Evolutionary conservation across 1,140 invertebrate genomes (phyloP), one percentile per base, ranked within the genome.

Genomic region (Drosophila mayri): DNA sequence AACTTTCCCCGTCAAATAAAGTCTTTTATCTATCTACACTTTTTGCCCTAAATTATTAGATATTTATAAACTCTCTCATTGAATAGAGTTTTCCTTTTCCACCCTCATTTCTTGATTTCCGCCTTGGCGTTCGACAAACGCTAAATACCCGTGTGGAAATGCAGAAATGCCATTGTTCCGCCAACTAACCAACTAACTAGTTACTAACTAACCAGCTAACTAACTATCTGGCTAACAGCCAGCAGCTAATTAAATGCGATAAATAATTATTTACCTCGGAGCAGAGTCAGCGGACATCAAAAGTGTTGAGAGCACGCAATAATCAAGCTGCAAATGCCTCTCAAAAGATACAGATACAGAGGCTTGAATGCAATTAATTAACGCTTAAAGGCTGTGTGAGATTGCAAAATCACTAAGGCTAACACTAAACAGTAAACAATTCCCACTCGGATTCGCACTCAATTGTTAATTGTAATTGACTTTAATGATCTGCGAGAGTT

Each of bases 251-350:
- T 76, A 60, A 76, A 59, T 55, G 75, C 64, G 47, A 71, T 65
- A 62, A 67, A 82, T 78, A 74, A 74, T 68, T 77, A 76, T 77
- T 81, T 64, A 63, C 38, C 66, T 77, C 35, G 35, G 35, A 41
- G 43, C 16, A 25, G 11, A 7, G 49, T 38, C 50, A 65, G 68
- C 77, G 64, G 77, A 40, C 55, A 57, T 72, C 74, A 87, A 87
- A 83, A 88, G 84, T 87, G 84, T 88, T 80, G 83, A 73, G 67
- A 77, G 67, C 84, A 87, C 80, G 83, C 83, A 76, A 87, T 75
- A 71, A 81, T 81, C 64, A 62, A 41, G 50, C 67, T 80, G 22
- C 35, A 72, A 72, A 72, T 72, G 50, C 35, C 43, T 35, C 43
- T 22, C 22, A 12, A 66, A 66, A 71, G 64, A 68, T 58, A 46